These are phyloP conservation scores for Festucalex cinctus DNA, from an alignment of 2,113 vertebrate genomes.

Conservation along the genomic window DNA sequence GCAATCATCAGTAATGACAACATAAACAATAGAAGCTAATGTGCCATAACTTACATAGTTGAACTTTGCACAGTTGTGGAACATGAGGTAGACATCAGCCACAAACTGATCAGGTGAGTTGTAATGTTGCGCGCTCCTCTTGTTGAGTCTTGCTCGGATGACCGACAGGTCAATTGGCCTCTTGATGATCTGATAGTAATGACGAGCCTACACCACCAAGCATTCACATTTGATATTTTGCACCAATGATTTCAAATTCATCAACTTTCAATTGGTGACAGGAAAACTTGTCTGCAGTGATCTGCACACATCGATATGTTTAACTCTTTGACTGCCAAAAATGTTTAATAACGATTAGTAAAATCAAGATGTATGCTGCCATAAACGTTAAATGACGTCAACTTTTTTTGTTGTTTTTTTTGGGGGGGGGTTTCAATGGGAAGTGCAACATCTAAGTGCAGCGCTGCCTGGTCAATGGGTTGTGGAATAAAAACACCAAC, in stretches of 20 bases:
- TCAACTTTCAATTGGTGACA: not conserved
- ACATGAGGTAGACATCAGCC: conserved; percentile 91
- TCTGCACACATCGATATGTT: not conserved
- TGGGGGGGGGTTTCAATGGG: no score
- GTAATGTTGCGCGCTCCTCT: conserved; percentile 80
- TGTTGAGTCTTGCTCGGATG: conserved; percentile 85
- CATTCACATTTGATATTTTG: conserved; percentile 10
- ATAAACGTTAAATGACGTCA: no score
- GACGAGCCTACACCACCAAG: conserved; percentile 78
- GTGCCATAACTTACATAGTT: conserved; percentile 86
- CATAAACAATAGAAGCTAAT: no score
- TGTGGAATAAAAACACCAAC: no score
- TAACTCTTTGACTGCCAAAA: no score
- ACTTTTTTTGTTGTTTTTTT: no score
- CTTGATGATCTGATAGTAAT: conserved; percentile 99
- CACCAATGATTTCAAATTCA: not conserved
- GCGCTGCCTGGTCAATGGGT: no score
- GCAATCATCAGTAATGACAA: not conserved
- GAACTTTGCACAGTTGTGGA: conserved; percentile 96
- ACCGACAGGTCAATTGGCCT: conserved; percentile 95
- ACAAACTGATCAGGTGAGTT: conserved; percentile 84
- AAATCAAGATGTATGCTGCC: no score
- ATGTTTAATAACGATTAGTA: no score
- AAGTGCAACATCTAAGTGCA: no score
- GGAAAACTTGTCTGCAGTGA: not conserved